Evolutionary conservation across 2,113 vertebrate species (phyloP).

Genomic region (Callithrix jacchus): DNA sequence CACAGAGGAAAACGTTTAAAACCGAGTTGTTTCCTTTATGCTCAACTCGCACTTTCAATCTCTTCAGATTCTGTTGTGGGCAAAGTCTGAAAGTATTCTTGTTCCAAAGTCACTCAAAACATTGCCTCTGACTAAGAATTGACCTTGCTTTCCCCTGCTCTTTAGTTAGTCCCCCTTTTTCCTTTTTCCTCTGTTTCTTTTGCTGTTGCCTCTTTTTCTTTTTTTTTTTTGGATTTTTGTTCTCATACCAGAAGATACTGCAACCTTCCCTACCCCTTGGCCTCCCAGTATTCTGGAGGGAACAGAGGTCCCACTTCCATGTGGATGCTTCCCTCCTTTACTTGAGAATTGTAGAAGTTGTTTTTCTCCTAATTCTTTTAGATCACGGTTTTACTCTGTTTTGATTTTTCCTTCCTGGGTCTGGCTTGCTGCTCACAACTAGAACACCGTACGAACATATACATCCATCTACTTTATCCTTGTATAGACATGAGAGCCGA

Average conservation of each 20-base stretch:
- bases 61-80: not conserved
- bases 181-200: not conserved
- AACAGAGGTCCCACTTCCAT: not conserved
- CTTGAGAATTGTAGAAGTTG: not conserved
- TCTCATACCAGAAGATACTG: not conserved
- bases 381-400: not conserved
- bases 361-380: not conserved
- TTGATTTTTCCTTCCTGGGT: not conserved
- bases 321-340: not conserved
- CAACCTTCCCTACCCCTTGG: not conserved
- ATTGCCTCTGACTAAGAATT: not conserved
- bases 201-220: not conserved
- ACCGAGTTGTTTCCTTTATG: not conserved
- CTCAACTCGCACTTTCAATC: not conserved
- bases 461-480: not conserved
- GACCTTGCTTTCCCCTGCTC: not conserved
- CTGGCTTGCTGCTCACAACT: not conserved
- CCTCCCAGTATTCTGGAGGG: not conserved
- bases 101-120: not conserved
- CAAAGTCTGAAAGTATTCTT: not conserved
- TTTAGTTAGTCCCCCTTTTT: not conserved
- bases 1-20: not conserved
- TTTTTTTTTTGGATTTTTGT: not conserved
- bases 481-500: no score
- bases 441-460: accelerated